Conservation (phyloP, 1,140 invertebrate species). For the Hyles vespertilio region DNA sequence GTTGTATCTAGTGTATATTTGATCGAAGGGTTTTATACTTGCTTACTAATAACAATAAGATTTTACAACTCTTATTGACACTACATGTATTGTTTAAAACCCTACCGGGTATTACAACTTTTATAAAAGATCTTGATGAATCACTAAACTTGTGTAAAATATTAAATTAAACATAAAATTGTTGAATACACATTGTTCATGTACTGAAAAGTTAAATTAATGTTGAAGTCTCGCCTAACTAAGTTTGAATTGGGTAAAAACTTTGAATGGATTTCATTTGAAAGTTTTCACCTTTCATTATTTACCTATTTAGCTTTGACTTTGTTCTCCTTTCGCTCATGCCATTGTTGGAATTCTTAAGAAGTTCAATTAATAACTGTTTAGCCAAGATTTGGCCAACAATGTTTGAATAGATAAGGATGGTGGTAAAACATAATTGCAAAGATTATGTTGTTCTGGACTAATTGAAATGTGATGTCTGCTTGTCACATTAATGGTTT, state of each 20-base stretch:
- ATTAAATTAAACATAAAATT: conserved; percentile 6
- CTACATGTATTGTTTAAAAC: no score
- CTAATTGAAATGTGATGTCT: no score
- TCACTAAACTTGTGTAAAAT: conserved; percentile 3
- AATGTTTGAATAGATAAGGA: no score
- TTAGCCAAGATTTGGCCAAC: neutral
- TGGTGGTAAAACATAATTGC: no score
- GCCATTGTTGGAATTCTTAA: conserved; percentile 46
- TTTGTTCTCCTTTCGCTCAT: conserved; percentile 46
- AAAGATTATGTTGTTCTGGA: no score
- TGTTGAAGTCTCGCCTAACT: conserved; percentile 42
- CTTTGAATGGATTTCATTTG: conserved; percentile 62
- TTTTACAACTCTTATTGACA: no score
- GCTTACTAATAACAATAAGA: no score
- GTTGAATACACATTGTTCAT: conserved; percentile 21
- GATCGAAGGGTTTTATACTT: no score
- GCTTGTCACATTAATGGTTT: no score
- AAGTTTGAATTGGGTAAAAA: conserved; percentile 59
- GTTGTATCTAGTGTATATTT: no score
- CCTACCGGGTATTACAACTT: no score
- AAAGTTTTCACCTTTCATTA: conserved; percentile 62
- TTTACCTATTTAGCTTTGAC: conserved; percentile 59
- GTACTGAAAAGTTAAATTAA: conserved; percentile 56
- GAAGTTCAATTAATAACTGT: conserved; percentile 43
- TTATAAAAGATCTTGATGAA: neutral